Percentiles rank a stretch among this genome's conserved stretches.
Evolutionary conservation across 1,140 invertebrate species (phyloP).

Genomic region (Dreissena polymorpha): DNA sequence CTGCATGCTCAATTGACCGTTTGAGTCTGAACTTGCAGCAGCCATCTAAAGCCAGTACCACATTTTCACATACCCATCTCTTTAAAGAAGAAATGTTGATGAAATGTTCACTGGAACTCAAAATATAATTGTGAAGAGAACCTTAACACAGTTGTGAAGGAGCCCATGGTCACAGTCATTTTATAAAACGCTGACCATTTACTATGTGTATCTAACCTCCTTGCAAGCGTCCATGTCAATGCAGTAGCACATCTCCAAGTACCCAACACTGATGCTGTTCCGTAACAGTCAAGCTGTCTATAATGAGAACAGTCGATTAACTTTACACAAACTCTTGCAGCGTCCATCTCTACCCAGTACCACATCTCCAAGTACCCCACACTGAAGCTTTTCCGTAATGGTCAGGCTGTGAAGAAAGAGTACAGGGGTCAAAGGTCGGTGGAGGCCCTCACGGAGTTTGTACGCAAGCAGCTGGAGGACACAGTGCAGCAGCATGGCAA

Average conservation of each 20-base stretch:
- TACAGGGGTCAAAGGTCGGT: slow-evolving; percentile 90
- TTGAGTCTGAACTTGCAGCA: no score
- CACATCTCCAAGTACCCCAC: slow-evolving; percentile 99
- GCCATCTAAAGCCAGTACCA: no score
- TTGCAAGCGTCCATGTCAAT: slow-evolving; percentile 79
- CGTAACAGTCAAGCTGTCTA: slow-evolving; percentile 94
- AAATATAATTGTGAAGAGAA: no score
- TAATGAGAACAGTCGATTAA: slow-evolving; percentile 97
- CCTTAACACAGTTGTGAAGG: no score
- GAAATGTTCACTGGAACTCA: no score
- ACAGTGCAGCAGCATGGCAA: slow-evolving; percentile 90
- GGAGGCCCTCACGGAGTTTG: slow-evolving; percentile 93
- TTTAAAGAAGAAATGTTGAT: no score
- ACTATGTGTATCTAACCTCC: no score
- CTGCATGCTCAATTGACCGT: no score
- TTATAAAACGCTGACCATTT: no score
- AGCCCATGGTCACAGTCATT: no score
- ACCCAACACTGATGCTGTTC: slow-evolving; percentile 98
- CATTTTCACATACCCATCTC: no score
- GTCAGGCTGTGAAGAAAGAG: slow-evolving; percentile 93
- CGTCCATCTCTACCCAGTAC: slow-evolving; percentile 86
- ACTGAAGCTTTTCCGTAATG: slow-evolving; percentile 97
- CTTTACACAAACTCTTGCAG: no score
- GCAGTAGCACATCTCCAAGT: slow-evolving; percentile 98
- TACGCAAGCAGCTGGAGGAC: slow-evolving; percentile 93